These are phyloP conservation scores for Busseola fusca DNA, from an alignment of 2,888 invertebrate species.

Conservation along the genomic window DNA sequence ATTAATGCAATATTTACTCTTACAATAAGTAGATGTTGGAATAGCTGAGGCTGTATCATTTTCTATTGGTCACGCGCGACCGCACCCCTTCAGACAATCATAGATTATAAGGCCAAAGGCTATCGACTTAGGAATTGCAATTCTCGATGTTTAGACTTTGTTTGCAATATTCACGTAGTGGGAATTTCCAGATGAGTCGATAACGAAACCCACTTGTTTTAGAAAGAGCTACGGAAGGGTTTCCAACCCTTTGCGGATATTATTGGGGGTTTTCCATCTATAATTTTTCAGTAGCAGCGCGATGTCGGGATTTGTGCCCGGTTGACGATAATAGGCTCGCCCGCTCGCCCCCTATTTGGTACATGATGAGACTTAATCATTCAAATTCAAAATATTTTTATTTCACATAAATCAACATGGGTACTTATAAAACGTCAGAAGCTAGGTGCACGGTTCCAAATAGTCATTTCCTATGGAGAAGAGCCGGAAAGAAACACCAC, in stretches of 20 bases:
- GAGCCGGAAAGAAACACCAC: too few relatives aligned
- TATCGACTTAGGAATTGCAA: conserved; percentile 57
- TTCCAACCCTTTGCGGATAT: neutral
- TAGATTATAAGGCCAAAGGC: conserved; percentile 53
- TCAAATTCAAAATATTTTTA: too few relatives aligned
- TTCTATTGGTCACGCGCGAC: conserved; percentile 49
- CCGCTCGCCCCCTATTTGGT: too few relatives aligned
- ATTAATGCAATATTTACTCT: neutral
- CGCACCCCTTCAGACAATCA: conserved; percentile 29
- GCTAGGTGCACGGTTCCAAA: too few relatives aligned
- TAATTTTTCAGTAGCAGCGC: neutral
- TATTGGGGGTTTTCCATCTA: neutral
- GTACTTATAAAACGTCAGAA: too few relatives aligned
- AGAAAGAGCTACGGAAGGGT: neutral
- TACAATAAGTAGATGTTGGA: conserved; percentile 22
- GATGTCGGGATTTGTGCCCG: neutral
- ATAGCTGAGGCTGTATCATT: conserved; percentile 24
- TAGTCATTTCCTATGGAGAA: too few relatives aligned
- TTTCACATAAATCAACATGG: too few relatives aligned
- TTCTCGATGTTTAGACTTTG: conserved; percentile 20
- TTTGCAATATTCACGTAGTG: conserved; percentile 9
- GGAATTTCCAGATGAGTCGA: conserved; percentile 27
- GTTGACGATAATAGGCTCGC: neutral
- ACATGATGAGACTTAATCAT: neutral
- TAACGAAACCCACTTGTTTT: neutral